Base-by-base conservation (phyloP, 2,113 vertebrate species). In the Ammodramus savannarum region DNA sequence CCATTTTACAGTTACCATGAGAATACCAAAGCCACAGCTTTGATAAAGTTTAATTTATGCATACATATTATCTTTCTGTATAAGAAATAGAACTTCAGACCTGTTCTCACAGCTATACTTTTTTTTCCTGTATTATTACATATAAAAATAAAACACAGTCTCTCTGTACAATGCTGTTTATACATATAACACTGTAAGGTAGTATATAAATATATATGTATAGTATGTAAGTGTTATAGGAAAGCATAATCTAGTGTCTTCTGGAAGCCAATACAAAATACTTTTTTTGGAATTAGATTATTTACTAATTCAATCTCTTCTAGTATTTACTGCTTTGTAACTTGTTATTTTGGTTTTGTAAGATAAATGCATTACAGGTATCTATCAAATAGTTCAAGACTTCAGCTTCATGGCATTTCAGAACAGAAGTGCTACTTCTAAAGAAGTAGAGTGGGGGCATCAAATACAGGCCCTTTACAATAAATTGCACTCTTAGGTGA, bases 391-490 rank as follows among this genome's bases (percentile, higher is more conserved):
- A 74, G 22, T 57, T 8, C 11, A 87, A 82, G 7, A 62, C 25
- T 67, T 34, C 43, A 49, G 16, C 55, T 84, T 86, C 34, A 25
- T 15, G 34, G 13, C 52, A 65, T 75, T 87, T 80, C 58, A 81
- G 43, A 83, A 67, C 7, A 32, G 29, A 83, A 89, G 20, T 55
- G 34, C 31, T 80, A 10, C 69, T 89, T 86, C 58, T 67, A 46
- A 85, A 52, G 18, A 59, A 39, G n/a, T 48, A 41, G 84, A 91
- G 22, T 43, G 11, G 62, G 78, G 55, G 55, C 66, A 75, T 88
- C 85, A 96, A 94, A 95, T 91, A 75, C 9, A 68, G 59, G 26
- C 21, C 65, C 49, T 91, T 96, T 91, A 77, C 36, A 87, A 76
- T 76, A 97, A 95, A 77, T 91, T 63, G 7, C 66, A 55, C 25